Evolutionary conservation across 2,113 vertebrate species (phyloP).

Genomic region (Larimichthys crocea): DNA sequence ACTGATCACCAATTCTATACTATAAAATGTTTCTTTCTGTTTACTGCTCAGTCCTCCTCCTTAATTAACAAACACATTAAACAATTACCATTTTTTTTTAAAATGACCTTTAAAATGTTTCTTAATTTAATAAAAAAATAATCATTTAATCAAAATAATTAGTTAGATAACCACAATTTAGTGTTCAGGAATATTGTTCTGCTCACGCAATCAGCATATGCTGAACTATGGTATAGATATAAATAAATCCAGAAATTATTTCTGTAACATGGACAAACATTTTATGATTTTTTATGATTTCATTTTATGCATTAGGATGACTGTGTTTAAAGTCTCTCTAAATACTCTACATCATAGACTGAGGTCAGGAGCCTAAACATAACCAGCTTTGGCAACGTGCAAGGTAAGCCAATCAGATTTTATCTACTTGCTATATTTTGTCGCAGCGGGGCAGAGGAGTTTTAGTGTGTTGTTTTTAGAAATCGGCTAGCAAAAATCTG

Average conservation of each 20-base stretch:
- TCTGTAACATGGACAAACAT: background rate
- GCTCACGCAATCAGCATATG: background rate
- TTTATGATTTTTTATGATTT: background rate
- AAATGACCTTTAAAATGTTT: background rate
- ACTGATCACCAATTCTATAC: background rate
- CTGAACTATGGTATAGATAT: background rate
- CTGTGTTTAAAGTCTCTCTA: constrained; percentile 15
- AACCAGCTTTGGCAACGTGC: constrained; percentile 63
- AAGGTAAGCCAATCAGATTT: constrained; percentile 70
- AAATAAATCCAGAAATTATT: background rate
- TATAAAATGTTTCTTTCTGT: background rate
- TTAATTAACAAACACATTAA: no score
- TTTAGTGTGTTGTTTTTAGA: background rate
- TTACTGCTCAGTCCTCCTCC: no score
- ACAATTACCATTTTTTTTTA: no score
- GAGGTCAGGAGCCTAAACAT: constrained; percentile 41
- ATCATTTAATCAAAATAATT: background rate
- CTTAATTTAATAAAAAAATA: background rate
- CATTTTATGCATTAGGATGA: background rate
- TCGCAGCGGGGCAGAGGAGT: background rate
- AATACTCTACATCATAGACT: constrained; percentile 43
- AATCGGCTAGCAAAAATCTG: background rate
- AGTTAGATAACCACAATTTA: background rate
- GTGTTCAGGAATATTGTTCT: background rate
- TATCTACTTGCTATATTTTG: constrained; percentile 52